Conservation (phyloP, 2,888 invertebrate species). For the Folsomia candida region DNA sequence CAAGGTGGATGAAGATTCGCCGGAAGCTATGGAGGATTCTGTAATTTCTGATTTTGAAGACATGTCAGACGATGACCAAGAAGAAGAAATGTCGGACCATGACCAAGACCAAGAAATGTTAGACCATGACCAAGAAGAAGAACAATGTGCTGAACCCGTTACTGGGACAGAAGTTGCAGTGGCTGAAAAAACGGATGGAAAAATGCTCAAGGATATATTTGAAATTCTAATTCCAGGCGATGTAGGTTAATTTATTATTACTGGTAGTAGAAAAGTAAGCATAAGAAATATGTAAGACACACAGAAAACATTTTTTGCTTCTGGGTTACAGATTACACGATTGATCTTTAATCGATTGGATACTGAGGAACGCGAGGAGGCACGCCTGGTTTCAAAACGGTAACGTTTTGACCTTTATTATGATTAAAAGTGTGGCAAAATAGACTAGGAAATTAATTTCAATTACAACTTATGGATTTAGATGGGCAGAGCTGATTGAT, state of each 20-base stretch:
- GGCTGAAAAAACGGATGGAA: background rate
- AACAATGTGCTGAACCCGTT: no score
- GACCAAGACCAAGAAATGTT: background rate
- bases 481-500: background rate
- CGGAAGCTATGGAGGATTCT: background rate
- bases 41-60: background rate
- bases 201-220: background rate
- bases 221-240: background rate
- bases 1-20: background rate
- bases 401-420: no score
- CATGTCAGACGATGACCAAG: background rate
- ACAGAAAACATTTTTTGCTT: no score
- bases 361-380: background rate
- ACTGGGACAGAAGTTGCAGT: background rate
- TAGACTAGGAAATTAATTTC: no score
- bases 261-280: no score
- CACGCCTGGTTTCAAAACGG: background rate
- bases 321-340: constrained; percentile 79
- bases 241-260: background rate
- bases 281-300: no score
- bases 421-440: no score
- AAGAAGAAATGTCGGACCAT: background rate
- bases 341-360: background rate
- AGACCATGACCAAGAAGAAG: background rate
- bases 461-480: no score